Evolutionary conservation across 2,888 invertebrate species (phyloP), one percentile per base, ranked within the genome.

Genomic region (Dryocosmus kuriphilus): DNA sequence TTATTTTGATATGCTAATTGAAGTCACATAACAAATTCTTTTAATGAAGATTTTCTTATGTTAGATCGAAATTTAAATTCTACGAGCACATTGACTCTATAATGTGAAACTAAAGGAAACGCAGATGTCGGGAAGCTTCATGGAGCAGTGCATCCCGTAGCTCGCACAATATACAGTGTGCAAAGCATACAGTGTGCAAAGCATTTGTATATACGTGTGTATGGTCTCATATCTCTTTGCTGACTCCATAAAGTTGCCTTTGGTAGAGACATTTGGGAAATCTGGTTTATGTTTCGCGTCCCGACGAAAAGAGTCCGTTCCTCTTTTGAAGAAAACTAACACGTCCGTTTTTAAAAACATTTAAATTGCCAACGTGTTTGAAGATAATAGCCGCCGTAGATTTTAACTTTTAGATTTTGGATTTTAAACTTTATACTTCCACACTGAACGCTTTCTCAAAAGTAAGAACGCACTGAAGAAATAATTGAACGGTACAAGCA

Each of bases 231-330:
- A 57, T 51, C 32, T 74, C 74, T 51, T 55, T 74, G 57, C 32
- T 35, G 32, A 57, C 74, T 74, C 35, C 74, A 57, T 57, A 74
- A 74, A 74, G 51, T 57, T 74, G 38, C 11, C 61, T 57, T 74
- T 71, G 55, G 80, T 78, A 76, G 62, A 76, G 74, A 74, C 81
- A 77, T 80, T 78, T 76, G 63, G 77, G 78, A 82, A 83, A 81
- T 83, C 84, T 84, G 83, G 79, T 79, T 81, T 83, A 75, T 77
- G 80, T 82, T 81, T 78, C 67, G 60, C 71, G 51, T 32, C 51
- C 57, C 79, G 78, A n/a, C 8, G 63, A 35, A 63, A 63, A 63
- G 78, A 78, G 62, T 73, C 75, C 73, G n/a, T 63, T 30, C 61
- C 78, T 30, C 63, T 62, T 62, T 62, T 62, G n/a, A 32, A 61